Conservation (phyloP, 2,797 vertebrate genomes). For the Sebastes kiyomatsui region DNA sequence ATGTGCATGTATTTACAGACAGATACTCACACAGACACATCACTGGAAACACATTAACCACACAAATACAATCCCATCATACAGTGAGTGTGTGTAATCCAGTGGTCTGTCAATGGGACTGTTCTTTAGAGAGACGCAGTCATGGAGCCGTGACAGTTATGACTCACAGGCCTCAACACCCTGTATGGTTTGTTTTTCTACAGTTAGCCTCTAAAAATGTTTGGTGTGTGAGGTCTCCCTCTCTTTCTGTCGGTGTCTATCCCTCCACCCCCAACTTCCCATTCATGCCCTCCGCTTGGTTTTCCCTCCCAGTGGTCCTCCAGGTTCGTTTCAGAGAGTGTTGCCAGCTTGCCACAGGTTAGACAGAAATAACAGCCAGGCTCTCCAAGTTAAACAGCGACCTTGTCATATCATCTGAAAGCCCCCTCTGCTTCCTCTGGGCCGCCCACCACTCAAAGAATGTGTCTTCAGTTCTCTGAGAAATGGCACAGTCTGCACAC, state of each 20-base stretch:
- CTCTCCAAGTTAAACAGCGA: slow-evolving; percentile 67
- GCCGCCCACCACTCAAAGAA: slow-evolving; percentile 55
- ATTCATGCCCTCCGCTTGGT: slow-evolving; percentile 44
- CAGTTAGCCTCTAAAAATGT: slow-evolving; percentile 32
- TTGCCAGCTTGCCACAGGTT: slow-evolving; percentile 56
- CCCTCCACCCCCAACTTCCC: slow-evolving; percentile 27
- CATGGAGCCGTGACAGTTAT: slow-evolving; percentile 2
- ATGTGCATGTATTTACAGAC: slow-evolving; percentile 1
- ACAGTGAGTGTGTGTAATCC: background rate
- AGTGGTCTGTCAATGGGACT: slow-evolving; percentile 3
- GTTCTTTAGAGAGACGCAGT: slow-evolving; percentile 16
- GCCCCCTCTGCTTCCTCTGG: slow-evolving; percentile 53
- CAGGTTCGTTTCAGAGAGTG: slow-evolving; percentile 28
- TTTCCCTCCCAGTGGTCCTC: slow-evolving; percentile 42
- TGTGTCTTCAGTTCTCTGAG: slow-evolving; percentile 58
- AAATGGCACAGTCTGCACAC: slow-evolving; percentile 17
- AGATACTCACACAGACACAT: background rate
- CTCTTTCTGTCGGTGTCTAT: slow-evolving; percentile 5
- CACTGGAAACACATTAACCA: background rate
- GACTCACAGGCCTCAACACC: slow-evolving; percentile 20
- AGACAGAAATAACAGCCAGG: slow-evolving; percentile 61
- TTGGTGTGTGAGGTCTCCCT: slow-evolving; percentile 35
- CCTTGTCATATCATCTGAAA: slow-evolving; percentile 53
- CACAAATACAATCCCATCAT: background rate
- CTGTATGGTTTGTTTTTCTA: slow-evolving; percentile 39